A percentile compares a stretch with the other conserved stretches of the same genome.
phyloP scores from a whole-genome alignment of 2,797 vertebrate species.

The Melanotaenia parkinsoni region DNA sequence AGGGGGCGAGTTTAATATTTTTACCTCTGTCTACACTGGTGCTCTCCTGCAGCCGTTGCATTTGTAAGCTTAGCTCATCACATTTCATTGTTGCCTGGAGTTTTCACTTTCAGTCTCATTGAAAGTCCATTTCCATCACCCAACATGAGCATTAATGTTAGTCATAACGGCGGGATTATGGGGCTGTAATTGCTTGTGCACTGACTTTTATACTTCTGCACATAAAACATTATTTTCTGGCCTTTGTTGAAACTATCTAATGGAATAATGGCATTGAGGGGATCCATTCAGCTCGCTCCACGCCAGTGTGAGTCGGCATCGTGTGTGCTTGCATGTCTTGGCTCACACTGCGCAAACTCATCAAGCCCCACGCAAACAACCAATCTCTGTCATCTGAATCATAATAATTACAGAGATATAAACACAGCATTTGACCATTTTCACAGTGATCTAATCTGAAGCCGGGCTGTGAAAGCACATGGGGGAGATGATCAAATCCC shows the following conservation, averaged over 20 bases:
- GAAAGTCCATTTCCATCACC: constrained; percentile 85
- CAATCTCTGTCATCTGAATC: constrained; percentile 79
- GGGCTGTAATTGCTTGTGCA: constrained; percentile 65
- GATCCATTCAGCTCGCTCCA: constrained; percentile 64
- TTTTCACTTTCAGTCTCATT: constrained; percentile 75
- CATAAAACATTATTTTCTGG: constrained; percentile 60
- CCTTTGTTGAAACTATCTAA: constrained; percentile 78
- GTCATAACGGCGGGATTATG: constrained; percentile 66
- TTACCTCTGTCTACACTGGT: background rate
- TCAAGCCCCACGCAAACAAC: constrained; percentile 69
- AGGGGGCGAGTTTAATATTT: background rate
- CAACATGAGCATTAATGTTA: constrained; percentile 70
- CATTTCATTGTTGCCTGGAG: constrained; percentile 41
- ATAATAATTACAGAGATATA: constrained; percentile 81
- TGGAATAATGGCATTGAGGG: constrained; percentile 83
- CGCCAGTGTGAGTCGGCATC: constrained; percentile 13
- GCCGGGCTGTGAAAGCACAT: constrained; percentile 62
- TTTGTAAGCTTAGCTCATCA: constrained; percentile 47
- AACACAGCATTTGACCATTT: constrained; percentile 79
- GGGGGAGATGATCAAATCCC: constrained; percentile 80
- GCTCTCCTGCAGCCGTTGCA: constrained; percentile 39
- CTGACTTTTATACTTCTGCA: constrained; percentile 32
- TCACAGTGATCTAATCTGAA: constrained; percentile 79
- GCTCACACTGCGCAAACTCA: constrained; percentile 61
- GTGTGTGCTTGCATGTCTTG: constrained; percentile 29